Evolutionary conservation across 1,140 invertebrate genomes (phyloP).

Genomic region (Drosophila mayri): DNA sequence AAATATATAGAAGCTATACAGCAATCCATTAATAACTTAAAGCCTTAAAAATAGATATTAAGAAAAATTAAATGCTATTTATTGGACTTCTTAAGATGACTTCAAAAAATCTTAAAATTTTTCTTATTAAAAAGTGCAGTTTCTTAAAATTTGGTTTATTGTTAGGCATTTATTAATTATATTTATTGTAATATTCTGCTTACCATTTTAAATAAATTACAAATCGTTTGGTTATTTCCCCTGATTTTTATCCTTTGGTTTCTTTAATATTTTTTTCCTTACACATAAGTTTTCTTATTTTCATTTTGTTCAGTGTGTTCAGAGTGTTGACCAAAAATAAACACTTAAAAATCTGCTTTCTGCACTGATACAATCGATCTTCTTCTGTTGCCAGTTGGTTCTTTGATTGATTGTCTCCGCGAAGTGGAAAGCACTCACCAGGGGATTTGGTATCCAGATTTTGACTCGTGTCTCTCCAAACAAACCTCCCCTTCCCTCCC

Average conservation of each 20-base stretch:
- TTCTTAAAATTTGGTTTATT: background rate
- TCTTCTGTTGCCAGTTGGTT: background rate
- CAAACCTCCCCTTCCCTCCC: background rate
- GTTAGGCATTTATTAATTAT: background rate
- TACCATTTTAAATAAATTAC: background rate
- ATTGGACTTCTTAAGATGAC: background rate
- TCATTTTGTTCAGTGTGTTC: background rate
- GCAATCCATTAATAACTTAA: background rate
- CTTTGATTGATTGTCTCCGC: conserved; percentile 24
- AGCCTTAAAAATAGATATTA: background rate
- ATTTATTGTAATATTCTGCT: background rate
- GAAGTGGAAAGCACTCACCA: conserved; percentile 16
- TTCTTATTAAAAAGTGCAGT: background rate
- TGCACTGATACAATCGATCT: conserved; percentile 26
- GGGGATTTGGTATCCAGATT: conserved; percentile 1
- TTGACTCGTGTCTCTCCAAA: conserved; percentile 45
- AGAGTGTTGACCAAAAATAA: background rate
- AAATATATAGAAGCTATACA: background rate
- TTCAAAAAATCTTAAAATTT: background rate
- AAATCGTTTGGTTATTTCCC: background rate
- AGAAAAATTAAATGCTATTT: background rate
- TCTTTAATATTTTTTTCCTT: background rate
- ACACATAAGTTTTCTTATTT: background rate
- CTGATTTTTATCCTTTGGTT: no score
- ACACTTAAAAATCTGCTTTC: conserved; percentile 11